Base-by-base conservation (phyloP, 2,888 invertebrate species). In the Gnatocerus cornutus region DNA sequence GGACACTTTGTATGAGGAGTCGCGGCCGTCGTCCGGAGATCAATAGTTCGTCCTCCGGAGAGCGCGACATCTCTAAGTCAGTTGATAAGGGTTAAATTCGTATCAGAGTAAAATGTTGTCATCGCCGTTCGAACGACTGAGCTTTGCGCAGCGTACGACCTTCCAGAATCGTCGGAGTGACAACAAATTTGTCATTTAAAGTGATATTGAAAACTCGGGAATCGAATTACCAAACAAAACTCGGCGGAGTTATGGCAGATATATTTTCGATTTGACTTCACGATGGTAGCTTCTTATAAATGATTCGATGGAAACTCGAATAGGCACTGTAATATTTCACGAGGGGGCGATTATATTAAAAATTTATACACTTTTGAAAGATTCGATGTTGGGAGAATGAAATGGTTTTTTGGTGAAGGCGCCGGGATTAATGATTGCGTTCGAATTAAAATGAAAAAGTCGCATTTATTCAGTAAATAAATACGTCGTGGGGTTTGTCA, bases 41-140 rank as follows among this genome's bases (percentile, higher is more conserved):
- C 80, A 78, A 80, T 79, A 80, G 78, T 78, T 73, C 78, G 78
- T 79, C 77, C 78, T 77, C 75, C 70, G 75, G 78, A 78, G 74
- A 76, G 71, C 73, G 78, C 78, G 80, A 80, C 79, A 77, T 80
- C 77, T 79, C 78, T 77, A 73, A 78, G 79, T 79, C 79, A 80
- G 81, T 84, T 85, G 85, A 86, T 85, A 85, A 85, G 85, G 85
- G 85, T 86, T 85, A 85, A 85, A 85, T 84, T 85, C 83, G 83
- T 82, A 84, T 79, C 82, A 82, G 82, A 79, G 78, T 78, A 79
- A 80, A 80, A 79, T 79, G 79, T 76, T 79, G 78, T 78, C 76
- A 76, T 71, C 76, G 71, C 68, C 55, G 68, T 65, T 61, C 56
- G 50, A 52, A 27, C 52, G 62, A 33, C 37, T 12, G 33, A 41